Percentiles rank a stretch among this genome's conserved stretches.
These are phyloP conservation scores for Malurus cyaneus DNA, from an alignment of 2,113 vertebrate species.

Conservation along the genomic window DNA sequence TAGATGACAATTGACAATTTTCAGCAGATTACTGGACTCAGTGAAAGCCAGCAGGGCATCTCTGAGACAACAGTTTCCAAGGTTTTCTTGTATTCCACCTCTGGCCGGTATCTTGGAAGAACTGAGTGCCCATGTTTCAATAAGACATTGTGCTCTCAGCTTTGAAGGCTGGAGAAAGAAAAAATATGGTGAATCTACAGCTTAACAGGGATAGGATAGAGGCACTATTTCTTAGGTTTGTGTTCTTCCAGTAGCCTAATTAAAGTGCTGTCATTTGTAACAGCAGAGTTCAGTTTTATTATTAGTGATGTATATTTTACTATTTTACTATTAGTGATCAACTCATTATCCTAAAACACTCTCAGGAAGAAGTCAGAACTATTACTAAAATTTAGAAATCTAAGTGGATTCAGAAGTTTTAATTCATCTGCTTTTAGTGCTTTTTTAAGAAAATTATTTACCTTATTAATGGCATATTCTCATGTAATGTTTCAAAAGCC, in stretches of 20 bases:
- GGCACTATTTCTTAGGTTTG: background rate
- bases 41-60: background rate
- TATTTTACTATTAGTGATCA: too few species aligned
- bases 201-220: background rate
- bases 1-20: conserved; percentile 39
- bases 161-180: background rate
- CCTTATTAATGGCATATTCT: background rate
- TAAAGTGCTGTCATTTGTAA: background rate
- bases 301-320: too few species aligned
- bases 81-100: background rate
- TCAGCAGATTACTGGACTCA: conserved; percentile 1
- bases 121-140: background rate
- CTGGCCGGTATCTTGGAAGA: background rate
- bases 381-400: background rate
- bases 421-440: background rate
- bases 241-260: background rate
- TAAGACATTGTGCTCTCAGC: background rate
- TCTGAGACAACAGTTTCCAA: background rate
- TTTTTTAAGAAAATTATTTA: background rate
- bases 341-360: background rate
- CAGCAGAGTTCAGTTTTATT: background rate
- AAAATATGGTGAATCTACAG: background rate
- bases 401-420: background rate
- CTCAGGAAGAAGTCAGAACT: background rate
- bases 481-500: background rate